Evolutionary conservation across 1,140 invertebrate species (phyloP).

Genomic region (Helicoverpa armigera): DNA sequence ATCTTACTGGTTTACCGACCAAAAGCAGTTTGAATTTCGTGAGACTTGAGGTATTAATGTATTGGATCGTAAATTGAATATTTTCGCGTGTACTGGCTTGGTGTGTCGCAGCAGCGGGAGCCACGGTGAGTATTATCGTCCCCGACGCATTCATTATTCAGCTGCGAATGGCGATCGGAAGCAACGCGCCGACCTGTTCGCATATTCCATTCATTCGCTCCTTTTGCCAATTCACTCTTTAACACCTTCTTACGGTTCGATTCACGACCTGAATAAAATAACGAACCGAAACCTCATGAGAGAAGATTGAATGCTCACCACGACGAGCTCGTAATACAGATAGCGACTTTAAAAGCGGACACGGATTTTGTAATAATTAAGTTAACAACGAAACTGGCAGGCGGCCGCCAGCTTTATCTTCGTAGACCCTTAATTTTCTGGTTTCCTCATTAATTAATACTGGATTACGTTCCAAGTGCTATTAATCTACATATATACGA

Average conservation of each 20-base stretch:
- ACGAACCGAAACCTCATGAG: constrained; percentile 67
- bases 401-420: constrained; percentile 1
- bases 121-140: constrained; percentile 59
- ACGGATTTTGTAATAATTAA: constrained; percentile 44
- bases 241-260: constrained; percentile 78
- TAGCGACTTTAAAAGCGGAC: constrained; percentile 46
- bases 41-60: not conserved
- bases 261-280: constrained; percentile 81
- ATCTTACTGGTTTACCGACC: no score
- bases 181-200: constrained; percentile 63
- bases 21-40: not conserved
- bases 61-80: not conserved
- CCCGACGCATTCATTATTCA: constrained; percentile 74
- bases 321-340: constrained; percentile 60
- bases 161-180: constrained; percentile 62
- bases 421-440: constrained; percentile 23
- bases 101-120: constrained; percentile 11
- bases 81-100: not conserved
- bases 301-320: constrained; percentile 67
- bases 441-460: constrained; percentile 34
- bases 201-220: constrained; percentile 78
- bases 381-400: constrained; percentile 27
- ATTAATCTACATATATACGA: not conserved
- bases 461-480: constrained; percentile 14
- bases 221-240: constrained; percentile 81